Evolutionary conservation across 2,888 invertebrate genomes (phyloP), one percentile per base, ranked within the genome.

Genomic region (Agriotes lineatus): DNA sequence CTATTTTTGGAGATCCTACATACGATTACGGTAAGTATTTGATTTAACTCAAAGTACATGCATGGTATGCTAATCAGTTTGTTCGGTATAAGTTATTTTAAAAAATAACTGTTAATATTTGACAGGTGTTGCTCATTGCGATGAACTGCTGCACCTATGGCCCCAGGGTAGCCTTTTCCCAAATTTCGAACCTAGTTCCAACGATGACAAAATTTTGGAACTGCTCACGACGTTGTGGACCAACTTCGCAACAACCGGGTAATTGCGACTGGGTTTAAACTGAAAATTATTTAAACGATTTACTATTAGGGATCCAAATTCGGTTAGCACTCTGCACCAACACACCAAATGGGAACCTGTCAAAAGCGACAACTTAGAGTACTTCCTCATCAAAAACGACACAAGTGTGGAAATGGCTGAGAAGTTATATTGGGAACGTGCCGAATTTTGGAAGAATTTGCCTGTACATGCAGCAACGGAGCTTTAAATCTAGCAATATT

Each of bases 91-190:
- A 7, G 16, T 18, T 20, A 20, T 14, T 9, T 9, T 7, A 25
- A 58, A 16, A 1, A 37, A 10, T 35, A n/a, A n/a, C n/a, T n/a
- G n/a, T 7, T 5, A 37, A 14, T 9, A n/a, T 14, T 14, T 50
- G 12, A 1, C 33, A 91, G 92, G 94, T 58, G 91, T 93, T 0
- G 92, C 92, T 60, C 95, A 95, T 80, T 94, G 93, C 0, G 95
- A 95, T 76, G 95, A 95, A 70, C 83, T 95, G 58, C 92, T 93
- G 80, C 92, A 95, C 80, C 81, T 95, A 6, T 95, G 95, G 56
- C 86, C 86, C 0, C 87, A 87, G 64, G 82, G 82, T 37, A 78
- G 89, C 4, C 92, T 93, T 77, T 61, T 62, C 16, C 86, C 89
- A 0, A 84, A 87, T 22, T 85, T 87, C 1, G 83, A 87, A 5